Base-by-base conservation (phyloP, 2,797 vertebrate genomes). In the Chiloscyllium punctatum region DNA sequence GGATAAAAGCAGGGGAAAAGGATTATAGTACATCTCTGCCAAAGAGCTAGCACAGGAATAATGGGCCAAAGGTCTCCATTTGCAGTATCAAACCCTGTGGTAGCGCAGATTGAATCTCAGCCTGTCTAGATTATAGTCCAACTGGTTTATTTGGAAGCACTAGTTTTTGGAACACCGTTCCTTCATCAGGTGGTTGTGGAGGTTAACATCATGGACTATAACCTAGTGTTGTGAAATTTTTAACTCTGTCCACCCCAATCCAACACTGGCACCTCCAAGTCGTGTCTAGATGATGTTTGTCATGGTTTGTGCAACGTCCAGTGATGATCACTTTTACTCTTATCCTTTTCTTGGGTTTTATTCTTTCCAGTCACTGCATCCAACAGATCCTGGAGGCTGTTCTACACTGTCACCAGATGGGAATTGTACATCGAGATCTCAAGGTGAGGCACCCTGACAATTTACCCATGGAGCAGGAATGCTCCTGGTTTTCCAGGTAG, bases 391-490 rank as follows among this genome's bases (percentile, higher is more conserved):
- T 99, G 97, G 99, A 99, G 97, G 99, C 99, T 0, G 99, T 99
- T 96, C 98, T 99, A 51, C 99, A 99, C 96, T 99, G 99, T 97
- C 99, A 99, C 96, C 99, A 99, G 98, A 99, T 99, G 98, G 99
- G 99, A 0, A 99, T 99, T 88, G 99, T 99, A 72, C 99, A 99
- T 96, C 97, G 99, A 96, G 99, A 99, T 97, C 97, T 99, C 95
- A 99, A 99, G 99, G 99, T 99, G 21, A 88, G 86, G 8, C 23
- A 57, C 37, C 27, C n/a, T 23, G 48, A 94, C 37, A 72, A 11
- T 77, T 74, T 74, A 8, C 0, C 33, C 30, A 33, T 6, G 30
- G 33, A 91, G 13, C 1, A 4, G 3, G 86, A 27, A 8, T 11
- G 5, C 7, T 11, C 27, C 6, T 27, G 8, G 15, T 84, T 82